A percentile compares a stretch with the other conserved stretches of the same genome.
Evolutionary conservation across 2,888 invertebrate genomes (phyloP).

Genomic region (Heliothis peltigera): DNA sequence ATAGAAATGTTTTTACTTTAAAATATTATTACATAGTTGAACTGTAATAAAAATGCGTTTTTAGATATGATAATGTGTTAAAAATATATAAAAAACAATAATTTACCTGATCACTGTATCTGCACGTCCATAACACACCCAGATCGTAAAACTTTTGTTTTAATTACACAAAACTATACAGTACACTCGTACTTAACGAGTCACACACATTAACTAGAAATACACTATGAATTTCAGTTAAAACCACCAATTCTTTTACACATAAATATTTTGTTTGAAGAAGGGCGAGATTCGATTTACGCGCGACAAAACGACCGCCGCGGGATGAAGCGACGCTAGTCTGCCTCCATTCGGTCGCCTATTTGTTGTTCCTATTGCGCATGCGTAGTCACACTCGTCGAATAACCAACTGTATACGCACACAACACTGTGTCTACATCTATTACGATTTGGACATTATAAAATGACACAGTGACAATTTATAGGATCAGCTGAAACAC

Average conservation of each 20-base stretch:
- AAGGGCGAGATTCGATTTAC: constrained; percentile 20
- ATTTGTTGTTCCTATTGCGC: constrained; percentile 50
- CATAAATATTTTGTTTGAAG: constrained; percentile 56
- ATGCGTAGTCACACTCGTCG: constrained; percentile 50
- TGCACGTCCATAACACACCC: constrained; percentile 53
- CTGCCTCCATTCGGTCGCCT: constrained; percentile 39
- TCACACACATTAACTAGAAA: constrained; percentile 31
- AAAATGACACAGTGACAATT: constrained; percentile 50
- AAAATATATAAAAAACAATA: constrained; percentile 20
- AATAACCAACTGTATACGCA: constrained; percentile 37
- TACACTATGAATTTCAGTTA: constrained; percentile 29
- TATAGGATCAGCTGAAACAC: constrained; percentile 46
- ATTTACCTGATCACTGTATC: constrained; percentile 51
- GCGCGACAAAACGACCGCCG: constrained; percentile 40
- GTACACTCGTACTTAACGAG: constrained; percentile 39
- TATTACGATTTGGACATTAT: constrained; percentile 33
- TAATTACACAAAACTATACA: constrained; percentile 42
- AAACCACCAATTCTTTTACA: constrained; percentile 32
- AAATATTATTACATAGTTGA: not conserved
- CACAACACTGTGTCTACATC: constrained; percentile 43
- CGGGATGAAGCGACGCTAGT: constrained; percentile 48
- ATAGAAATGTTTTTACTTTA: not conserved
- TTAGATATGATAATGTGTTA: not conserved
- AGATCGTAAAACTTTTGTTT: constrained; percentile 33
- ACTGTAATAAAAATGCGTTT: not conserved